These are phyloP conservation scores for Rhogogaster chlorosoma DNA, from an alignment of 2,888 invertebrate species.

Conservation along the genomic window DNA sequence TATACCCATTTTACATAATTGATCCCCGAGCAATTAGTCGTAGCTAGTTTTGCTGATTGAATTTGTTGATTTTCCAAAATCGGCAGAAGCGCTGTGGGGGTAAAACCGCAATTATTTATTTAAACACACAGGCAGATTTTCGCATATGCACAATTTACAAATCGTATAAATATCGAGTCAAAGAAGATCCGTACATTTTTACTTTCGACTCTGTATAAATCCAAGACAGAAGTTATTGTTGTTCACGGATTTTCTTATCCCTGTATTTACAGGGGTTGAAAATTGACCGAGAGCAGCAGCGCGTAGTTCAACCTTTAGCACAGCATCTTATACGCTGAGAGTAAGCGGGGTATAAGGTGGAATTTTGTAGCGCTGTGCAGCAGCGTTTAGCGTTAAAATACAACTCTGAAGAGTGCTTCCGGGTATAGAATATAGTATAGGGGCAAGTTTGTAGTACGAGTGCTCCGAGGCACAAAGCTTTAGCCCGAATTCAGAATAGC, in stretches of 20 bases:
- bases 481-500: not conserved
- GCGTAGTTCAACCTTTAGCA: not conserved
- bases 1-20: slow-evolving; percentile 16
- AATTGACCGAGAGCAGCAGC: not conserved
- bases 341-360: not conserved
- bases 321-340: not conserved
- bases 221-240: not conserved
- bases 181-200: not conserved
- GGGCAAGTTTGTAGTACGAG: slow-evolving; percentile 20
- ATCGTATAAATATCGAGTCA: not conserved
- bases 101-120: not conserved
- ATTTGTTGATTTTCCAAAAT: not conserved
- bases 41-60: not conserved
- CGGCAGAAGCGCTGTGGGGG: not conserved
- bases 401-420: slow-evolving; percentile 13
- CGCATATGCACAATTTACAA: not conserved
- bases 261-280: not conserved
- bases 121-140: too few relatives aligned
- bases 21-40: slow-evolving; percentile 1
- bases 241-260: not conserved
- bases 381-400: slow-evolving; percentile 9
- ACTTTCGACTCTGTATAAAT: not conserved
- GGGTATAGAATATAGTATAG: not conserved
- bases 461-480: slow-evolving; percentile 19
- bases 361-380: slow-evolving; percentile 4